These are phyloP conservation scores for Pseudorhombus dupliciocellatus DNA, from an alignment of 2,113 vertebrate genomes.

Conservation along the genomic window DNA sequence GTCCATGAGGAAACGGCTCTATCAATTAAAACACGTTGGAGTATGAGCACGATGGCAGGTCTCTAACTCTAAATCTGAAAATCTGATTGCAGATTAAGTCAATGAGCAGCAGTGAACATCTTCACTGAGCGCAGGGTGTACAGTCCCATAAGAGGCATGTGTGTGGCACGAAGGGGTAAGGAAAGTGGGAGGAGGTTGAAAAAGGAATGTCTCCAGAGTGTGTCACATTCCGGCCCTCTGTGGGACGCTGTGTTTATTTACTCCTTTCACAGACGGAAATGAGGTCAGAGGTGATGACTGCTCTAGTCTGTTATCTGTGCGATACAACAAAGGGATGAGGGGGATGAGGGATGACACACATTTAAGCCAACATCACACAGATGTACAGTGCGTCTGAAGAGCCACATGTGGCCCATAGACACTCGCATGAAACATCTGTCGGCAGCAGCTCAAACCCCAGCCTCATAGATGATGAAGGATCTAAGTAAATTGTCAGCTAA, in stretches of 20 bases:
- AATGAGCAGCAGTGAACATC: not conserved
- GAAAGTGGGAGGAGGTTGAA: conserved; percentile 24
- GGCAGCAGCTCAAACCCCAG: too few species aligned
- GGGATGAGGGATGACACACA: conserved; percentile 37
- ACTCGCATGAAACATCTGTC: conserved; percentile 16
- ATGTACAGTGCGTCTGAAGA: conserved; percentile 12
- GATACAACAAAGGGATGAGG: conserved; percentile 32
- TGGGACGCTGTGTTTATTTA: conserved; percentile 69
- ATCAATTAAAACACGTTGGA: not conserved
- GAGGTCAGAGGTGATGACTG: conserved; percentile 68
- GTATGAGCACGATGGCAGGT: not conserved
- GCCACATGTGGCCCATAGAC: conserved; percentile 14
- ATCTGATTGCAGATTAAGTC: too few species aligned
- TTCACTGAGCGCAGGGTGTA: not conserved
- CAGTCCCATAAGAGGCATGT: conserved; percentile 21
- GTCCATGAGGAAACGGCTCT: not conserved
- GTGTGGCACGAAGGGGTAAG: conserved; percentile 26
- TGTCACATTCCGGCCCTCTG: conserved; percentile 67
- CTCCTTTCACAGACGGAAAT: conserved; percentile 61
- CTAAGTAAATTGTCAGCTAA: too few species aligned
- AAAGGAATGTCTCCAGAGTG: conserved; percentile 68
- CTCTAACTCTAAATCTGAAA: not conserved
- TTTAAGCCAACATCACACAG: conserved; percentile 32
- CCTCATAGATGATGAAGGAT: too few species aligned
- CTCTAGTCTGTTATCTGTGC: conserved; percentile 47